Evolutionary conservation across 92 coral and sea anemone genomes (phyloP).

Genomic region (Pocillopora grandis): DNA sequence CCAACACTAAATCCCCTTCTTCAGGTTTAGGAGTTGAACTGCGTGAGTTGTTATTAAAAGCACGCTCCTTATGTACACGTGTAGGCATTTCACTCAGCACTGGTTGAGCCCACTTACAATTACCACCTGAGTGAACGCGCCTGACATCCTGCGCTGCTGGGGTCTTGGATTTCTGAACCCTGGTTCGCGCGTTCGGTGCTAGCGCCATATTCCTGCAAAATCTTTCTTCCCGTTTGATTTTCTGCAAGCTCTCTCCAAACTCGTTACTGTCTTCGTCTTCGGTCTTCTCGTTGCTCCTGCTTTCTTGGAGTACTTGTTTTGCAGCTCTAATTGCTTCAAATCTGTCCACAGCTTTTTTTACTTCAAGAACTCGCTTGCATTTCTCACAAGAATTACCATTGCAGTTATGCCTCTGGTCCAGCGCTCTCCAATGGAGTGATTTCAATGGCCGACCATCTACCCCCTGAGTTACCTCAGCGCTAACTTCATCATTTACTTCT

Average conservation of each 20-base stretch:
- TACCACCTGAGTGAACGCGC: not conserved
- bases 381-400: slow-evolving; percentile 30
- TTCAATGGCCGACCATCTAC: slow-evolving; percentile 33
- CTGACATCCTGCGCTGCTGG: not conserved
- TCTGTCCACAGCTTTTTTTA: slow-evolving; percentile 36
- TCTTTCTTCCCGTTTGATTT: slow-evolving; percentile 32
- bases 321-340: slow-evolving; percentile 28
- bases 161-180: slow-evolving; percentile 18
- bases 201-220: slow-evolving; percentile 10
- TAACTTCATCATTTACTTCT: not conserved
- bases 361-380: slow-evolving; percentile 18
- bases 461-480: not conserved
- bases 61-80: not conserved
- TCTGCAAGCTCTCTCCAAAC: slow-evolving; percentile 11
- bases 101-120: slow-evolving; percentile 39
- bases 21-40: not conserved
- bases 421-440: slow-evolving; percentile 41
- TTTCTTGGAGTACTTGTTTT: slow-evolving; percentile 25
- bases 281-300: not conserved
- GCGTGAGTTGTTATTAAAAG: not conserved
- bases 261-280: not conserved
- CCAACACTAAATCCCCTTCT: slow-evolving; percentile 1
- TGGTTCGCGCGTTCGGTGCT: slow-evolving; percentile 17
- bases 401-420: slow-evolving; percentile 24
- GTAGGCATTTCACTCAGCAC: slow-evolving; percentile 26